Evolutionary conservation across 2,888 invertebrate species (phyloP).

Genomic region (Trisateles emortualis): DNA sequence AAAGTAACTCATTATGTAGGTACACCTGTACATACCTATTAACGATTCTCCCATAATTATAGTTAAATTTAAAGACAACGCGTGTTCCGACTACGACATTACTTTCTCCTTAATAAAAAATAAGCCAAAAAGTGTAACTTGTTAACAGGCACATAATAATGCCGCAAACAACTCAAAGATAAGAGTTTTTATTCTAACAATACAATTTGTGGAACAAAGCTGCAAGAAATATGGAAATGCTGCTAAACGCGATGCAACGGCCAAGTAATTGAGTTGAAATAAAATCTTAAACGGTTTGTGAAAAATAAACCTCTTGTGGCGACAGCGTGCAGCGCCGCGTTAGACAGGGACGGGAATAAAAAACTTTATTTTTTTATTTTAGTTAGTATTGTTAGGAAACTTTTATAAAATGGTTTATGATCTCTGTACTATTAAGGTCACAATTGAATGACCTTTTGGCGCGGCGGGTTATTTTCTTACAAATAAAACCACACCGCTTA

Average conservation of each 20-base stretch:
- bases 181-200: conserved; percentile 12
- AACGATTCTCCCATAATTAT: no score
- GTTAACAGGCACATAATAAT: conserved; percentile 1
- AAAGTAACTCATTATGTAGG: no score
- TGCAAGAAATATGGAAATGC: conserved; percentile 31
- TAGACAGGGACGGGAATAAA: no score
- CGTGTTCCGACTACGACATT: background rate
- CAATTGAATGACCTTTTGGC: no score
- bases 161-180: conserved; percentile 1
- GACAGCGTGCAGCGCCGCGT: background rate
- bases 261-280: conserved; percentile 42
- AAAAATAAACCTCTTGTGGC: conserved; percentile 25
- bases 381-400: background rate
- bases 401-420: background rate
- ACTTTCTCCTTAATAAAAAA: background rate
- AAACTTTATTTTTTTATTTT: background rate
- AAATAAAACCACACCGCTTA: no score
- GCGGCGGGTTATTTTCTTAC: no score
- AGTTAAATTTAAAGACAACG: no score
- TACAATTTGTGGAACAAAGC: conserved; percentile 8
- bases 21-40: no score
- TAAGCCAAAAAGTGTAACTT: background rate
- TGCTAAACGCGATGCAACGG: conserved; percentile 16
- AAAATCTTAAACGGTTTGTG: conserved; percentile 35
- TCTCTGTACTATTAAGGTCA: no score